Percentiles rank a stretch among this genome's conserved stretches.
phyloP scores from a whole-genome alignment of 1,140 invertebrate genomes.

The Bombus vancouverensis region DNA sequence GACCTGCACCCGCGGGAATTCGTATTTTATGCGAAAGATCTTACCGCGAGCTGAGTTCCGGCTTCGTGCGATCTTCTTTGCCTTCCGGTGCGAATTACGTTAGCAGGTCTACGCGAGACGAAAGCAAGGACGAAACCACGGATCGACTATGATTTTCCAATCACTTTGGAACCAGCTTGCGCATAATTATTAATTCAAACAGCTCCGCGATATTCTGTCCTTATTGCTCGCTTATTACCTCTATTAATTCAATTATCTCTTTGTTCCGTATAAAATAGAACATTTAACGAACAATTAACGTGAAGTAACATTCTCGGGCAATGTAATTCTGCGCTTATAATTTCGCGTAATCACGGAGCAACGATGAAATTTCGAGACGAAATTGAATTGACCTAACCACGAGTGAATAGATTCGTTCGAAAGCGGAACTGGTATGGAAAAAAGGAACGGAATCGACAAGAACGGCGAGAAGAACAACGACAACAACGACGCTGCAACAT shows the following conservation, averaged over 20 bases:
- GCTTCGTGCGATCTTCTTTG: constrained; percentile 59
- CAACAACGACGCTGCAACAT: constrained; percentile 8
- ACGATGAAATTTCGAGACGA: background rate
- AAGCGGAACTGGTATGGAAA: constrained; percentile 1
- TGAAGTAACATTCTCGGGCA: background rate
- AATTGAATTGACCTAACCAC: background rate
- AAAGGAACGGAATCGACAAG: constrained; percentile 15
- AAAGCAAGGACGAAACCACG: constrained; percentile 23
- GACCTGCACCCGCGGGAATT: constrained; percentile 34
- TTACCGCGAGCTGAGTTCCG: constrained; percentile 56
- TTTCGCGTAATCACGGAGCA: too few species aligned
- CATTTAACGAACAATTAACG: background rate
- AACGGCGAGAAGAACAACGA: constrained; percentile 41
- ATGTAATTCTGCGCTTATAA: background rate
- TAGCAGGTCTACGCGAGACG: constrained; percentile 16
- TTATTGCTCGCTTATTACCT: too few species aligned
- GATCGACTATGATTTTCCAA: constrained; percentile 26
- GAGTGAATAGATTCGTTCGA: too few species aligned
- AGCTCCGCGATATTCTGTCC: background rate
- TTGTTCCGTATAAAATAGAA: background rate
- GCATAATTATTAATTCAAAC: background rate
- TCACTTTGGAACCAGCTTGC: constrained; percentile 8
- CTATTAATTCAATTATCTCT: background rate
- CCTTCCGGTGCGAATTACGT: constrained; percentile 52
- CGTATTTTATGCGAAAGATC: constrained; percentile 60